Evolutionary conservation across 2,888 invertebrate genomes (phyloP), one percentile per base, ranked within the genome.

Genomic region (Ganaspis brasiliensis): DNA sequence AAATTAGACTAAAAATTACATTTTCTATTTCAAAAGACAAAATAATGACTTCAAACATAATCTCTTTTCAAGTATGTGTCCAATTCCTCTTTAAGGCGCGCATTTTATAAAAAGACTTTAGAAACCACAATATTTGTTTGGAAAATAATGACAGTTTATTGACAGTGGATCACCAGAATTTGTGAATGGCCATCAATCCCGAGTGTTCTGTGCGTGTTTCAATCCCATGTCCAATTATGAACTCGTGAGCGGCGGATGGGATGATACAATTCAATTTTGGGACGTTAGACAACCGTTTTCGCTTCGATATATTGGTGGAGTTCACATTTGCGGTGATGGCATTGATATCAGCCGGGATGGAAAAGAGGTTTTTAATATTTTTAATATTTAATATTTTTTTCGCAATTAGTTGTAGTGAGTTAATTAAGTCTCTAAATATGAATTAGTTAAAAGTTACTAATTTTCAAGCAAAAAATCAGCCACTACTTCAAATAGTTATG

Each of bases 221-320:
- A 94, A 95, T 87, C 95, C 95, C 0, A 92, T 92, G 84, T 94
- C 94, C 12, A 92, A 93, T 74, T 93, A 95, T 86, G 95, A 95
- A 89, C 88, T 95, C 77, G 92, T 95, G 80, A 94, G 95, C 1
- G 95, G 94, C 0, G 95, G 95, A 9, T 95, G 95, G 95, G 95
- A 95, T 83, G 92, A 94, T 85, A 92, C 93, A 0, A 92, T 95
- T 1, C 93, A 94, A 84, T 95, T 94, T 86, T 95, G 95, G 95
- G 95, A 95, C 87, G 92, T 94, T 67, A 92, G 95, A 76, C 94
- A 94, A 84, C 94, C 95, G 0, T 93, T 93, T 82, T 93, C 95
- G 0, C 92, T 94, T 0, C 92, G 93, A 52, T 91, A 93, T 83
- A 92, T 95, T 79, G 88, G 92, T 1, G 95, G 94, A 1, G 92